Base-by-base conservation (phyloP, 2,113 vertebrate species). In the Grammomys dolichurus region DNA sequence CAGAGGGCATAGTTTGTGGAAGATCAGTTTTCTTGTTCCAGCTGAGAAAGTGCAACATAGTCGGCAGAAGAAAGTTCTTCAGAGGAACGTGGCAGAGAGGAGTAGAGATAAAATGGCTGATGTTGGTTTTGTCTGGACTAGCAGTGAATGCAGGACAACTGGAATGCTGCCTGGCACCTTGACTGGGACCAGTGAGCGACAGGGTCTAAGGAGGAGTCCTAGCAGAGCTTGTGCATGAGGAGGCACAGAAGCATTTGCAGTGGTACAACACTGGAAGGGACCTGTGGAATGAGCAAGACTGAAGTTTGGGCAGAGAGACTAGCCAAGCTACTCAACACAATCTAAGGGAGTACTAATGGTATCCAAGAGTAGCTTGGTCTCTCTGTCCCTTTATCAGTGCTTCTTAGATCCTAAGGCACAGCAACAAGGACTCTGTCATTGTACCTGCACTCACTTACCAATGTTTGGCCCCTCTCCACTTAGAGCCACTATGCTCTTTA, bases 161-260 rank as follows among this genome's bases (percentile, higher is more conserved):
- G 0, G 1, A 19, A 16, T 33, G 8, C 22, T 11, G 5, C 7
- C 36, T n/a, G 46, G 48, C 4, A 4, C 54, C 36, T 33, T 77
- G 60, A 31, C n/a, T 85, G 80, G 9, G 19, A 16, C 28, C 28
- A 4, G 22, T 7, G 17, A 63, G 36, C 14, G 40, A 80, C 75
- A 26, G 26, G n/a, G 9, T 88, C 63, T 95, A 54, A 54, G 36
- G n/a, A 84, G 76, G 70, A 88, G 10, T 22, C 0, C 40, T 40
- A 1, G n/a, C 48, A 58, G 87, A 33, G 46, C 81, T 28, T 88
- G 20, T 60, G 4, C 63, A 7, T 33, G 24, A 40, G 69, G 77
- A 75, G 58, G 14, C 3, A 24, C 51, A 60, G 11, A 43, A 75
- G 24, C 4, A 67, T 11, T 72, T 93, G 70, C 51, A 75, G 92